Conservation (phyloP, 2,888 invertebrate genomes). For the Drosophila greeni region DNA sequence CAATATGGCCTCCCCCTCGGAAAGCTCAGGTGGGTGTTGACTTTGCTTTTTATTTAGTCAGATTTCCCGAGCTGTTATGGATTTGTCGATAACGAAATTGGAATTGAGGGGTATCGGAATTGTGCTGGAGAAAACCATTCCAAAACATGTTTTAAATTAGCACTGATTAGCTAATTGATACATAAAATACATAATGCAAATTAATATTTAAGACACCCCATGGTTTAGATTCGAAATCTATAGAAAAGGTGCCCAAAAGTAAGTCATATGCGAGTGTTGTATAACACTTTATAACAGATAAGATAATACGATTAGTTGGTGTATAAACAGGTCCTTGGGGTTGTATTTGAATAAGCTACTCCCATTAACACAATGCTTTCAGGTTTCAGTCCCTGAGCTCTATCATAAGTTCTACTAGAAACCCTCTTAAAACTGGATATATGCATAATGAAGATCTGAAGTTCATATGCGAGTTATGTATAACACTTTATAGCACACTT, state of each 20-base stretch:
- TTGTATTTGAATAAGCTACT: background rate
- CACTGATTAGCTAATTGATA: background rate
- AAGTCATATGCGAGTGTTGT: background rate
- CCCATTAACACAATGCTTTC: background rate
- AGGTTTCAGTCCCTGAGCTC: background rate
- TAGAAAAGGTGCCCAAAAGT: background rate
- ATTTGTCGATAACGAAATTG: conserved; percentile 14
- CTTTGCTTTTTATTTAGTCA: conserved; percentile 54
- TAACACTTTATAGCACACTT: background rate
- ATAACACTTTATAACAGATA: background rate
- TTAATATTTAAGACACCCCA: background rate
- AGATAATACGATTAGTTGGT: background rate
- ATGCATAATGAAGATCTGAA: too few relatives aligned
- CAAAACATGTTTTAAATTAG: background rate
- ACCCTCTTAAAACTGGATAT: background rate
- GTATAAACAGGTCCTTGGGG: background rate
- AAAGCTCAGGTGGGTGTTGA: conserved; percentile 44
- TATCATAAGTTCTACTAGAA: background rate
- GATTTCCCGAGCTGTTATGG: conserved; percentile 39
- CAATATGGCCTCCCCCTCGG: background rate
- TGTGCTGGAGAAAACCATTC: background rate
- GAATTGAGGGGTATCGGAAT: background rate
- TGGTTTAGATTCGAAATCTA: background rate
- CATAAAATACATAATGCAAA: too few relatives aligned
- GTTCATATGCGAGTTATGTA: background rate